Percentiles rank a stretch among this genome's conserved stretches.
These are phyloP conservation scores for Hepsetus odoe DNA, from an alignment of 2,113 vertebrate species.

Conservation along the genomic window DNA sequence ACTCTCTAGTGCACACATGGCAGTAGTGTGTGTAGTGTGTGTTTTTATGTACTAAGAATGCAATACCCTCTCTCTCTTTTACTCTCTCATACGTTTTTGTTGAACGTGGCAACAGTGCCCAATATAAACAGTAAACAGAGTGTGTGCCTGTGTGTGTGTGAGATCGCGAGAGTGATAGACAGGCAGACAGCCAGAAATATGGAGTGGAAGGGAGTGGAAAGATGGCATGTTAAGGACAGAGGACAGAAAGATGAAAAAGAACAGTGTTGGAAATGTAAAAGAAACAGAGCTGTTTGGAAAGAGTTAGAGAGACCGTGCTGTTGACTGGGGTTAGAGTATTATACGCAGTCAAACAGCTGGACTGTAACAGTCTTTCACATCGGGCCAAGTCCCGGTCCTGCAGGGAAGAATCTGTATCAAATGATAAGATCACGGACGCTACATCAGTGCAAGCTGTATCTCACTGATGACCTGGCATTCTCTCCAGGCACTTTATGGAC, in stretches of 20 bases:
- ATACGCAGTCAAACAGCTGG: not conserved
- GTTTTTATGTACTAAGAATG: too few species aligned
- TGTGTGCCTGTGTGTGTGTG: slow-evolving; percentile 40
- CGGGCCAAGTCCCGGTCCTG: not conserved
- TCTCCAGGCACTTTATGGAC: not conserved
- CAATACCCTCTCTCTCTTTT: not conserved
- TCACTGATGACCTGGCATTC: not conserved
- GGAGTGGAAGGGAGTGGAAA: too few species aligned
- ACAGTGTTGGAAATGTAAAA: not conserved
- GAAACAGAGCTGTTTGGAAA: too few species aligned
- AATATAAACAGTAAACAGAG: not conserved
- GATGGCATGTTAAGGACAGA: not conserved
- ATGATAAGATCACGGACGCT: not conserved
- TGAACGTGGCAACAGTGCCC: not conserved
- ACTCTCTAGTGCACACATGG: too few species aligned
- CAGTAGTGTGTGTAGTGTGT: too few species aligned
- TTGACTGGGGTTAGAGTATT: not conserved
- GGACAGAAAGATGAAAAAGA: not conserved
- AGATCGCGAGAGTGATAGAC: slow-evolving; percentile 40
- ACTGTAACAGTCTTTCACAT: not conserved
- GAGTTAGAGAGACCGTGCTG: too few species aligned
- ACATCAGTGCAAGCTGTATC: not conserved
- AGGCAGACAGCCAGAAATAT: too few species aligned
- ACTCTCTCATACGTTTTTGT: slow-evolving; percentile 3
- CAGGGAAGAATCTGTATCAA: not conserved